A percentile compares a stretch with the other conserved stretches of the same genome.
Evolutionary conservation across 2,888 invertebrate genomes (phyloP).

Genomic region (Heteropelma amictum): DNA sequence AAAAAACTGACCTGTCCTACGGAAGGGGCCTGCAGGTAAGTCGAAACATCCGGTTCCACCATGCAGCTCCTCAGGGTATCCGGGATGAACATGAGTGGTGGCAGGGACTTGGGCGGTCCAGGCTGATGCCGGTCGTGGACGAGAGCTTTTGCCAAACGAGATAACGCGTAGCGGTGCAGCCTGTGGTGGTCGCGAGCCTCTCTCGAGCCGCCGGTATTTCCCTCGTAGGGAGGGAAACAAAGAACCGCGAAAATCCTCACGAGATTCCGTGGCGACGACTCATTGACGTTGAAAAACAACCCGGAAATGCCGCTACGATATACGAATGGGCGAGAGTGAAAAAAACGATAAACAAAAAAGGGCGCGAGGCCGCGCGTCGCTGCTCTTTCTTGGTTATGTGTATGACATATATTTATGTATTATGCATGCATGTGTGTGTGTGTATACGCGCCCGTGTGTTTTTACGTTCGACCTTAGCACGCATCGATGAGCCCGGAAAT

Average conservation of each 20-base stretch:
- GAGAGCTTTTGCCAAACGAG: too few relatives aligned
- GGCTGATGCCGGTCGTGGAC: constrained; percentile 68
- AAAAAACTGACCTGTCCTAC: constrained; percentile 89
- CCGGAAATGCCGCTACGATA: too few relatives aligned
- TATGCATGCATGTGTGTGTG: background rate
- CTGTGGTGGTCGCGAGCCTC: background rate
- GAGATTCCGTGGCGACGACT: too few relatives aligned
- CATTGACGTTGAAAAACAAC: too few relatives aligned
- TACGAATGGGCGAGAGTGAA: background rate
- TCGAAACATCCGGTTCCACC: constrained; percentile 97
- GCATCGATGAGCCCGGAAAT: constrained; percentile 4
- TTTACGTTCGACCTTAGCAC: constrained; percentile 26
- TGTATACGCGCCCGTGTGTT: background rate
- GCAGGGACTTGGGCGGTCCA: constrained; percentile 75
- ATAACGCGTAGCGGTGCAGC: too few relatives aligned
- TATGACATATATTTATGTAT: background rate
- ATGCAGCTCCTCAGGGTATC: constrained; percentile 96
- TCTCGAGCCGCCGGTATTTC: background rate
- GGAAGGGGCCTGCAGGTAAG: constrained; percentile 96
- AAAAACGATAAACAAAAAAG: background rate
- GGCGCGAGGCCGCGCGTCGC: constrained; percentile 38
- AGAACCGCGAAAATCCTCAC: too few relatives aligned
- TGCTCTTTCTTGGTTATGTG: background rate
- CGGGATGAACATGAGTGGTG: constrained; percentile 91
- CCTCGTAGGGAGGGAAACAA: background rate